These are phyloP conservation scores for Eristalis intricaria DNA, from an alignment of 2,888 invertebrate species.

Conservation along the genomic window DNA sequence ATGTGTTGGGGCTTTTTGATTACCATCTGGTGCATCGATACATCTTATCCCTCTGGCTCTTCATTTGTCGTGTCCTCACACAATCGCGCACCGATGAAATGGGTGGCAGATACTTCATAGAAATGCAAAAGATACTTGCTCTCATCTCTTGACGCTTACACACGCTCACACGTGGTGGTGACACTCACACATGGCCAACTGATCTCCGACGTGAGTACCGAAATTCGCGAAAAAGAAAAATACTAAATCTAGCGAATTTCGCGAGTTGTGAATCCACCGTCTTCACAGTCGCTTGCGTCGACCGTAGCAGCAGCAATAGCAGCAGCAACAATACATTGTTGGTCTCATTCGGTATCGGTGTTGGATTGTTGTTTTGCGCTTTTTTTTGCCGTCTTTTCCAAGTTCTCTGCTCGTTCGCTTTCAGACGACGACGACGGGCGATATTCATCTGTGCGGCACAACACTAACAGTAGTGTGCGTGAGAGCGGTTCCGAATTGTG, in stretches of 20 bases:
- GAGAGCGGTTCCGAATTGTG: background rate
- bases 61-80: background rate
- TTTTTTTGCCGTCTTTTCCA: slow-evolving; percentile 13
- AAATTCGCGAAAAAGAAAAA: slow-evolving; percentile 38
- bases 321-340: background rate
- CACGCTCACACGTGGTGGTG: slow-evolving; percentile 30
- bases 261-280: slow-evolving; percentile 10
- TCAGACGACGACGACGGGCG: background rate
- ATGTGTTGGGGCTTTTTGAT: background rate
- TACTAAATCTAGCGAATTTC: slow-evolving; percentile 21
- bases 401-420: slow-evolving; percentile 19
- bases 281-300: slow-evolving; percentile 23
- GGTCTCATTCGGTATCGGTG: background rate
- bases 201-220: slow-evolving; percentile 30
- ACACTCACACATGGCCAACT: background rate
- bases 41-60: background rate
- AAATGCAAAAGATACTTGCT: slow-evolving; percentile 15
- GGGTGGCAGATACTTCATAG: background rate
- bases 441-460: slow-evolving; percentile 22
- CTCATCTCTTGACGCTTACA: background rate
- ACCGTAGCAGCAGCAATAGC: background rate
- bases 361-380: slow-evolving; percentile 36
- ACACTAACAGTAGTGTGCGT: background rate
- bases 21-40: background rate
- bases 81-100: background rate